Conservation (phyloP, 1,140 invertebrate genomes). For the Cherax destructor region DNA sequence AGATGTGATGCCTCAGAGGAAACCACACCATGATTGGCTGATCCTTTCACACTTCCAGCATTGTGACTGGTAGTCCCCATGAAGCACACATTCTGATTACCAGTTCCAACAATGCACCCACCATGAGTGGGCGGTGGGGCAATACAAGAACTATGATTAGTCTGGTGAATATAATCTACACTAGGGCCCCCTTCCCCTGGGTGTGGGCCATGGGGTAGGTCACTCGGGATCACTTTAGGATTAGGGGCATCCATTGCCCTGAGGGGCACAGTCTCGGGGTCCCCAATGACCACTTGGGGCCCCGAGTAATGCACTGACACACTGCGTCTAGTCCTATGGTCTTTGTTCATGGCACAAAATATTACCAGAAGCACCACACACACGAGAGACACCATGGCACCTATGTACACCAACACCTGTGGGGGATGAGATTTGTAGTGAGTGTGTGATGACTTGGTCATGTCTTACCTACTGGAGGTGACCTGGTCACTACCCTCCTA, state of each 20-base stretch:
- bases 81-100: conserved; percentile 19
- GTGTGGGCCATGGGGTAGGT: conserved; percentile 1
- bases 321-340: conserved; percentile 57
- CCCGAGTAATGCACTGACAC: conserved; percentile 27
- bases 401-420: conserved; percentile 65
- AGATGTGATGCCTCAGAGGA: conserved; percentile 1
- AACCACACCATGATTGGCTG: conserved; percentile 23
- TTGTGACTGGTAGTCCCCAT: neutral
- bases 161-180: conserved; percentile 31
- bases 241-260: conserved; percentile 27
- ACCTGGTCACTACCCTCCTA: no score
- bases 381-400: conserved; percentile 57
- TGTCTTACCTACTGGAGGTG: no score
- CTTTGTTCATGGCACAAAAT: conserved; percentile 62
- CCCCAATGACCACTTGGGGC: conserved; percentile 45
- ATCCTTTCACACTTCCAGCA: neutral
- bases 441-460: no score
- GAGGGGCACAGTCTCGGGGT: conserved; percentile 48
- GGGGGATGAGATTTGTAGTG: neutral
- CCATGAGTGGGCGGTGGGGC: neutral
- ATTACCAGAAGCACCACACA: conserved; percentile 61
- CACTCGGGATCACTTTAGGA: conserved; percentile 30
- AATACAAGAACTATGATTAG: conserved; percentile 41
- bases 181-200: conserved; percentile 16
- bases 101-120: neutral